Conservation (phyloP, 1,140 invertebrate species). For the Diabrotica undecimpunctata region DNA sequence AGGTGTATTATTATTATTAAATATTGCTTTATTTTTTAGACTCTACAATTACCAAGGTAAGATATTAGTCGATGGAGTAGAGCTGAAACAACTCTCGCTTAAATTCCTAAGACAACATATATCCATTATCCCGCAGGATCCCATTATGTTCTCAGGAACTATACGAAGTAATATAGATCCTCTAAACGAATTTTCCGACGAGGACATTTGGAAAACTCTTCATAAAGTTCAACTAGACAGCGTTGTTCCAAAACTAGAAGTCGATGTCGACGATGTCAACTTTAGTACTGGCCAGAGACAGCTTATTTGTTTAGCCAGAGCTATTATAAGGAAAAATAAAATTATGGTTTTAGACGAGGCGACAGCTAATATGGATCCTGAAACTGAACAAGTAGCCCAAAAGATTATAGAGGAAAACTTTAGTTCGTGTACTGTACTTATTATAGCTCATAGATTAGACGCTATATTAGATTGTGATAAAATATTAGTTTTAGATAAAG, state of each 20-base stretch:
- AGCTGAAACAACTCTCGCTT: slow-evolving; percentile 60
- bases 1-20: too few species aligned
- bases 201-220: slow-evolving; percentile 38
- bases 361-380: slow-evolving; percentile 66
- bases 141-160: slow-evolving; percentile 70
- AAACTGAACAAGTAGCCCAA: slow-evolving; percentile 67
- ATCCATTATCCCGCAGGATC: slow-evolving; percentile 83
- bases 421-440: slow-evolving; percentile 69
- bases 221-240: slow-evolving; percentile 42
- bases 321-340: slow-evolving; percentile 69
- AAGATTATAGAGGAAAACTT: slow-evolving; percentile 68
- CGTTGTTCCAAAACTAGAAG: slow-evolving; percentile 21
- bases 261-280: slow-evolving; percentile 25
- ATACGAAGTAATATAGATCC: slow-evolving; percentile 43
- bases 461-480: slow-evolving; percentile 78
- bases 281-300: slow-evolving; percentile 78
- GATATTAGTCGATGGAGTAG: slow-evolving; percentile 59
- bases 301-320: slow-evolving; percentile 72
- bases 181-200: slow-evolving; percentile 48
- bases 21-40: slow-evolving; percentile 50
- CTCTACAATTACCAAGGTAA: slow-evolving; percentile 52
- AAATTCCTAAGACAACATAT: slow-evolving; percentile 72
- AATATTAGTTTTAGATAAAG: slow-evolving; percentile 70
- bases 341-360: slow-evolving; percentile 77
- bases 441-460: slow-evolving; percentile 77